Conservation (phyloP, 2,888 invertebrate species). For the Parnassius orleans region DNA sequence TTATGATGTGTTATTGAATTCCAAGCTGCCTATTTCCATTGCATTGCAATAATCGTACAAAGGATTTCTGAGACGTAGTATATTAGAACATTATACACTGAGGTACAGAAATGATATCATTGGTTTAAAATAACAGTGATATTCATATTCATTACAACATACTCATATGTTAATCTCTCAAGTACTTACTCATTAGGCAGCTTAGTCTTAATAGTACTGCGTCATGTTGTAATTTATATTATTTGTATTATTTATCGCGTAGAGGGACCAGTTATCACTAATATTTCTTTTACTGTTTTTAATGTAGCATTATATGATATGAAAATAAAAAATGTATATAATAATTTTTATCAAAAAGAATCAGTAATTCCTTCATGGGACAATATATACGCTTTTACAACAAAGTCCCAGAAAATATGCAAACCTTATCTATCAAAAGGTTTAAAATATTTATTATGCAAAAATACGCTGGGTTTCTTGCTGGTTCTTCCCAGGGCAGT, state of each 20-base stretch:
- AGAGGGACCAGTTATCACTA: neutral
- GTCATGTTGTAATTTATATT: neutral
- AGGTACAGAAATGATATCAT: conserved; percentile 37
- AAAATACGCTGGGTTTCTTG: too few species aligned
- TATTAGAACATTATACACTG: conserved; percentile 16
- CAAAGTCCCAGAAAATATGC: too few species aligned
- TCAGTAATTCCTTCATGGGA: too few species aligned
- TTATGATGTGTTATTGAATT: conserved; percentile 24
- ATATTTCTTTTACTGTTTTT: too few species aligned
- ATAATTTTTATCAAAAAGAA: too few species aligned
- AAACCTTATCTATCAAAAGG: too few species aligned
- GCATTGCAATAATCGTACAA: conserved; percentile 17
- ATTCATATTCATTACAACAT: conserved; percentile 19
- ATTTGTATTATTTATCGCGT: neutral
- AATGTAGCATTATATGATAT: too few species aligned
- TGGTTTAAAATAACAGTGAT: conserved; percentile 37
- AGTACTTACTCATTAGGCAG: conserved; percentile 1
- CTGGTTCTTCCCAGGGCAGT: too few species aligned
- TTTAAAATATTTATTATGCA: too few species aligned
- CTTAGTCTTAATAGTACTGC: neutral
- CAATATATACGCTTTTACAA: too few species aligned
- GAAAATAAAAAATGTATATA: too few species aligned
- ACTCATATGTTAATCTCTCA: conserved; percentile 5
- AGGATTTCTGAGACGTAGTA: conserved; percentile 27
- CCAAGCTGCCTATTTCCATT: conserved; percentile 16